Base-by-base conservation (phyloP, 2,113 vertebrate species). In the Ictalurus furcatus region DNA sequence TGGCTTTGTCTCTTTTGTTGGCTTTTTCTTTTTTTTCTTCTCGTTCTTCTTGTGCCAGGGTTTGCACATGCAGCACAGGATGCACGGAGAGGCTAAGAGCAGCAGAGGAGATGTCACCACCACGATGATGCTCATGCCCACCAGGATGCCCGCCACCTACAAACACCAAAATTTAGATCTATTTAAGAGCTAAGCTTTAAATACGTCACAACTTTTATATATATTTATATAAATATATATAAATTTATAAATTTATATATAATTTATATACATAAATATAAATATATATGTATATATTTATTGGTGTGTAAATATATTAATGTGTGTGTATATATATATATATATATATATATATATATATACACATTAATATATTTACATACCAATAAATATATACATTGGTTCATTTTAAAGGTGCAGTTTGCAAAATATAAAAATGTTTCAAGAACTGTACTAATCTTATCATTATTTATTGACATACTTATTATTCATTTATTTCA, bases 1-100 rank as follows among this genome's bases (percentile, higher is more conserved):
- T 92, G 13, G 95, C 91, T 0, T 94, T 93, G 76, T 92, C 90
- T 44, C 93, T 86, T 88, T 93, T 90, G 91, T 93, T 78, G 92
- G 92, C n/a, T 88, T 85, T 48, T 89, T 91, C 82, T 78, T 89
- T 84, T 92, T 90, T 87, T 94, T 96, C 97, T 95, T 96, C 89
- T 95, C 97, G 95, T 96, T 97, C 94, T 96, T 97, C 93, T 94
- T 94, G 65, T 95, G 93, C 91, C 97, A 98, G 84, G 97, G 97
- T 90, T 98, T 99, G 94, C 98, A 98, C 88, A 98, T 92, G 80
- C 98, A 98, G 92, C 98, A 99, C 94, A 99, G 95, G 88, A 99
- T 98, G 93, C 98, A 99, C 0, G 98, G 98, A 2, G 98, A 99
- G 23, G 97, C 98, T 93, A 99, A 94, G 0, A 99, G 96, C 34